Conservation (phyloP, 2,113 vertebrate species). For the Micronycteris hirsuta region DNA sequence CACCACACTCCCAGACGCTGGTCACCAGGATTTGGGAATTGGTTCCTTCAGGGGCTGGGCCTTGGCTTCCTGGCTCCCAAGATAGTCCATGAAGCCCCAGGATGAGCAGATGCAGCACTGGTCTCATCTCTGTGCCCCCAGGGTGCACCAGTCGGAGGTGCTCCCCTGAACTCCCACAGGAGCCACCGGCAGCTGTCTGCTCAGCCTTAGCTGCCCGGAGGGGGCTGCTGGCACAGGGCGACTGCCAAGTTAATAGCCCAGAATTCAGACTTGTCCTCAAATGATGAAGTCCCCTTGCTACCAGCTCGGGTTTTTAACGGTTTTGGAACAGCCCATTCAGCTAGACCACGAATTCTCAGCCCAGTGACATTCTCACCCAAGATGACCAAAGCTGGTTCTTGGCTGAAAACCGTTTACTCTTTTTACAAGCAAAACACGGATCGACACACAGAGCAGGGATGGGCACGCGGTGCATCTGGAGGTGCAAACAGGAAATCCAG, state of each 20-base stretch:
- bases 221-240: too few relatives aligned
- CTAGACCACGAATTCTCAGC: neutral
- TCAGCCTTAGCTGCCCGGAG: neutral
- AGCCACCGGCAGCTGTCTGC: neutral
- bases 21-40: neutral
- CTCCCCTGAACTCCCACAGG: neutral
- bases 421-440: neutral
- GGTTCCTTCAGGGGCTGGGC: neutral
- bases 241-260: neutral
- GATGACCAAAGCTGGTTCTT: neutral
- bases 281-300: neutral
- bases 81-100: neutral
- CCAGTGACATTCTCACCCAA: fast-evolving
- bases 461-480: neutral
- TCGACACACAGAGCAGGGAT: neutral
- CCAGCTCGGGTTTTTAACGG: neutral
- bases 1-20: neutral
- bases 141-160: fast-evolving
- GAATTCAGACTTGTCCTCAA: neutral
- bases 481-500: neutral
- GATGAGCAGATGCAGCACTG: fast-evolving
- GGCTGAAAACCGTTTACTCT: neutral
- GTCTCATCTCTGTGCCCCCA: too few relatives aligned
- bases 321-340: neutral
- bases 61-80: neutral